Conservation (phyloP, 2,797 vertebrate species). For the Catamblyrhynchus diadema region DNA sequence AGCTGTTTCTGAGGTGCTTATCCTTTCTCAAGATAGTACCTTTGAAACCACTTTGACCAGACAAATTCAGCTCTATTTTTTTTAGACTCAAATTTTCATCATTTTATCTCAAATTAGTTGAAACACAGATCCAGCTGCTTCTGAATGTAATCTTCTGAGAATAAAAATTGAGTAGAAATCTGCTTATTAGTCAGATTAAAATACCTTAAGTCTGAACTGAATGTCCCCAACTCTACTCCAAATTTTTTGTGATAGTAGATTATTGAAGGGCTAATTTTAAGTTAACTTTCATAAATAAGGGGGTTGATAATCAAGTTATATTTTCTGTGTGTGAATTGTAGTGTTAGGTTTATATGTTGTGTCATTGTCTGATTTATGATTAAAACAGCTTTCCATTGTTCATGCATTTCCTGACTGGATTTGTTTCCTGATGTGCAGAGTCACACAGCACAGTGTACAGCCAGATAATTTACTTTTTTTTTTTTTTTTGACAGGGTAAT, state of each 20-base stretch:
- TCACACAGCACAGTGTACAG: neutral
- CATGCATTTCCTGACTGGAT: neutral
- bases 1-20: neutral
- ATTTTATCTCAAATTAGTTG: neutral
- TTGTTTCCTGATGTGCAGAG: neutral
- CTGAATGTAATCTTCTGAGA: neutral
- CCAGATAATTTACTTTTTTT: constrained; percentile 6
- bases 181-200: neutral
- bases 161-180: neutral
- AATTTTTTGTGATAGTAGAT: neutral
- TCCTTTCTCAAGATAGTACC: neutral
- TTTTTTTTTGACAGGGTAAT: constrained; percentile 49
- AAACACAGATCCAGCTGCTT: neutral
- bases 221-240: neutral
- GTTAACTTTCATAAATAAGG: neutral
- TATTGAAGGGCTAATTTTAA: neutral
- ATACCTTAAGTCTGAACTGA: neutral
- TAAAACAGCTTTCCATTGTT: neutral
- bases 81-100: neutral
- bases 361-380: neutral
- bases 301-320: neutral
- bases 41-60: neutral
- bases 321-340: neutral
- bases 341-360: neutral
- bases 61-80: neutral